Evolutionary conservation across 1,140 invertebrate genomes (phyloP), one percentile per base, ranked within the genome.

Genomic region (Lepidotrigona ventralis): DNA sequence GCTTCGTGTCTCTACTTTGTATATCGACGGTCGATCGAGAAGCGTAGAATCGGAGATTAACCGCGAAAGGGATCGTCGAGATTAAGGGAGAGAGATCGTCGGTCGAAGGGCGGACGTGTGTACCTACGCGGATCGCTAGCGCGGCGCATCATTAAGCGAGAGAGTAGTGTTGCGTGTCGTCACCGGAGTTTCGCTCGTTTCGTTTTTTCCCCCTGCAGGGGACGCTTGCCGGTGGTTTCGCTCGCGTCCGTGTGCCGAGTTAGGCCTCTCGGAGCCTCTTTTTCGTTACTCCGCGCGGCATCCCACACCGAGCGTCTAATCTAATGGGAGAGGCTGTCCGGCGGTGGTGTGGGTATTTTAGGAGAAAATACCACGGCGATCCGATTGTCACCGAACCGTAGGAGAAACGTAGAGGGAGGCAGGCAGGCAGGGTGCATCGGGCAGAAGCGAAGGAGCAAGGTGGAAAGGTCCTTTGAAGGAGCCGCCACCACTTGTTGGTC

Each of bases 401-500:
- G 14, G 54, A 2, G 54, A 1, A 14, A 80, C 9, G 15, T 69
- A 72, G 56, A 70, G 4, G 53, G 46, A 72, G 79, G 58, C 12
- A 17, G 21, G 9, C 33, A 33, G 33, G 33, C 33, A 33, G 23
- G 11, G 76, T 23, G 66, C 68, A 68, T 46, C 39, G 60, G 54
- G 66, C 66, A 79, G 72, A 81, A 89, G 81, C 77, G 89, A 90
- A 88, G 89, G 87, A 90, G 90, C 83, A 84, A 87, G 88, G 70
- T 80, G 74, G 83, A 85, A 85, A 82, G 87, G 86, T 85, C 86
- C 92, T 94, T 94, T 93, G 93, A 94, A 92, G 91, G 81, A 89
- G 91, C 93, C 93, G 93, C 92, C 93, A 88, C 91, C 91, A 93
- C 93, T 94, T 94, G 93, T 94, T 93, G 92, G 90, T 91, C 92